Percentiles rank a stretch among this genome's conserved stretches.
These are phyloP conservation scores for Hemichromis elongatus DNA, from an alignment of 2,113 vertebrate species.

Conservation along the genomic window DNA sequence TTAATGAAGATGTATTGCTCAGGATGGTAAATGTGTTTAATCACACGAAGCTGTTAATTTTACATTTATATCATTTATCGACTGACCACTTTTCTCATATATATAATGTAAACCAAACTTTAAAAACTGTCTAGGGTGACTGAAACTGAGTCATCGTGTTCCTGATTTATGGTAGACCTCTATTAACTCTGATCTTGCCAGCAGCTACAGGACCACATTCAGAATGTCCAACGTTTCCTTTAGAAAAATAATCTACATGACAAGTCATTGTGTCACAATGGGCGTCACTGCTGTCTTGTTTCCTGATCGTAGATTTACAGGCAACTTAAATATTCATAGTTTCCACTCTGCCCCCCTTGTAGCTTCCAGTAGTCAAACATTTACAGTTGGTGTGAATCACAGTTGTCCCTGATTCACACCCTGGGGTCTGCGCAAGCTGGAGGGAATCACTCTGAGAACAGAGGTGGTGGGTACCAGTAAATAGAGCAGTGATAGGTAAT, in stretches of 20 bases:
- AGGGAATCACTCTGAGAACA: neutral
- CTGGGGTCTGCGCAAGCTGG: neutral
- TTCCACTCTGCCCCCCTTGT: slow-evolving; percentile 71
- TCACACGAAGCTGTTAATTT: neutral
- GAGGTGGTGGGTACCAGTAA: neutral
- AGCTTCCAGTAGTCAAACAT: slow-evolving; percentile 50
- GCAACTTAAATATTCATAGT: slow-evolving; percentile 7
- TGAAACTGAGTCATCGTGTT: neutral
- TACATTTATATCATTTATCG: neutral
- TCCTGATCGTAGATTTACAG: slow-evolving; percentile 7
- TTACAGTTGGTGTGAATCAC: slow-evolving; percentile 20
- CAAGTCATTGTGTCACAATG: slow-evolving; percentile 60
- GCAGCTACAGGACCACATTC: slow-evolving; percentile 21
- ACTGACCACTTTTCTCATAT: neutral
- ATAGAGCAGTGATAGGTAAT: neutral
- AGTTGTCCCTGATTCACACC: neutral
- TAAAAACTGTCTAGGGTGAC: too few relatives aligned
- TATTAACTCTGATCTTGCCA: neutral
- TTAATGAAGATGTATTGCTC: neutral
- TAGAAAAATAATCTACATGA: slow-evolving; percentile 74
- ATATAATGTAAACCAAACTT: neutral
- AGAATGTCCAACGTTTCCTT: slow-evolving; percentile 67
- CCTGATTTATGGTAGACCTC: neutral
- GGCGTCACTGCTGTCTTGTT: slow-evolving; percentile 32
- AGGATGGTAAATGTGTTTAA: neutral